phyloP scores from a whole-genome alignment of 2,797 vertebrate genomes.

The Aldrovandia affinis region DNA sequence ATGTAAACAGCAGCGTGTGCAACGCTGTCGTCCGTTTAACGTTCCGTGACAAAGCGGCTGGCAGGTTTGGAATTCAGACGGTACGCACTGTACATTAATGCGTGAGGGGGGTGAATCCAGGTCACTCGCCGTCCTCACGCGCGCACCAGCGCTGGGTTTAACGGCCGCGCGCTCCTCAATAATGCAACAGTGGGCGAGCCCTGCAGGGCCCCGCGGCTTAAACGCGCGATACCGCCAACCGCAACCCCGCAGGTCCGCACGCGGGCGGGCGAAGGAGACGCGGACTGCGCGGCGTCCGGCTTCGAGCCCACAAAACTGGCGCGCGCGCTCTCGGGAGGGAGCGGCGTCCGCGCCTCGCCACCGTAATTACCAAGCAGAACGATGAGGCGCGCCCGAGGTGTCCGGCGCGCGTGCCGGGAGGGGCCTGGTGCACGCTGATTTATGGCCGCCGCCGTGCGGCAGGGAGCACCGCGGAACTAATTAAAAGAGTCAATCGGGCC shows the following conservation, averaged over 20 bases:
- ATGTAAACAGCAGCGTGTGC: not conserved
- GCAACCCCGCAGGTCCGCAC: not conserved
- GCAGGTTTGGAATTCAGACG: not conserved
- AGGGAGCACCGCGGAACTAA: not conserved
- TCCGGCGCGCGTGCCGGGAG: too few relatives aligned
- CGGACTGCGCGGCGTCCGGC: too few relatives aligned
- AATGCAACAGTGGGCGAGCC: not conserved
- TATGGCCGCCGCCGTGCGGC: not conserved
- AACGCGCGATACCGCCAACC: not conserved
- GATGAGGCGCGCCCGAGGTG: too few relatives aligned
- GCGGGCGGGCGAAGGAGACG: not conserved
- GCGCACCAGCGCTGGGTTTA: not conserved
- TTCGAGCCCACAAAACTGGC: too few relatives aligned
- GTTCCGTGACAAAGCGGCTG: not conserved
- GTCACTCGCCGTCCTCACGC: not conserved
- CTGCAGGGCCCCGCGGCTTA: not conserved
- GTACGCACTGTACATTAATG: not conserved
- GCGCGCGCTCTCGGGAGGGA: too few relatives aligned
- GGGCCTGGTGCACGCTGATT: not conserved
- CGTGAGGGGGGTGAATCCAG: not conserved
- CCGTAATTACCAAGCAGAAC: too few relatives aligned
- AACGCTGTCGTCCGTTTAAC: not conserved
- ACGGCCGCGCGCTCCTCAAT: not conserved
- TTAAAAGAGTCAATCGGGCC: not conserved
- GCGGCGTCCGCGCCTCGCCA: too few relatives aligned